Evolutionary conservation across 1,140 invertebrate genomes (phyloP).

Genomic region (Ceratitis capitata): DNA sequence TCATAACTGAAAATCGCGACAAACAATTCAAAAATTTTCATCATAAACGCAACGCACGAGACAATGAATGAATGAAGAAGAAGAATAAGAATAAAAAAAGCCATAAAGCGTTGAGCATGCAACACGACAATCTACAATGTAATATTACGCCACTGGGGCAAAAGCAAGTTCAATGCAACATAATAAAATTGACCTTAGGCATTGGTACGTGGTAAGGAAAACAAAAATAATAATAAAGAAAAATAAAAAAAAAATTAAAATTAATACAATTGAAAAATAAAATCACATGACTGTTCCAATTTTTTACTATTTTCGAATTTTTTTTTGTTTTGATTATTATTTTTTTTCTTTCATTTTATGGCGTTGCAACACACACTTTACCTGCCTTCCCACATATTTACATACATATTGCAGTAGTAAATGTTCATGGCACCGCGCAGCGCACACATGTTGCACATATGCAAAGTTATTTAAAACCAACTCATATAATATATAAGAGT

Average conservation of each 20-base stretch:
- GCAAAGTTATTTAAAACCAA: background rate
- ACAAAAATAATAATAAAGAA: background rate
- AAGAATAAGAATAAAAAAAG: too few relatives aligned
- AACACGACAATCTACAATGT: background rate
- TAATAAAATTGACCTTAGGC: conserved; percentile 45
- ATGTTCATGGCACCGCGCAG: background rate
- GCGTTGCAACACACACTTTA: conserved; percentile 42
- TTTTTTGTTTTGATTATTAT: too few relatives aligned
- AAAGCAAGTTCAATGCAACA: conserved; percentile 46
- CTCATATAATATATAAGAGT: background rate
- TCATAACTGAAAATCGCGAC: conserved; percentile 21
- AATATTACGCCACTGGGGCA: background rate
- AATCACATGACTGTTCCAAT: conserved; percentile 45
- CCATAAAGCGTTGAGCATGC: too few relatives aligned
- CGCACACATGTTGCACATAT: conserved; percentile 5
- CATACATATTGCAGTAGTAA: background rate
- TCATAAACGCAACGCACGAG: conserved; percentile 36
- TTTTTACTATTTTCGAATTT: too few relatives aligned
- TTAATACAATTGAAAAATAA: conserved; percentile 15
- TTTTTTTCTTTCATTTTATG: too few relatives aligned
- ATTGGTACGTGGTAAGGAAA: background rate
- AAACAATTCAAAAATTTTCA: conserved; percentile 26
- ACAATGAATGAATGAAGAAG: background rate
- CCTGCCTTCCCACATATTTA: background rate
- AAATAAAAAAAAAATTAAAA: too few relatives aligned